These are phyloP conservation scores for Leptoclinus maculatus DNA, from an alignment of 2,797 vertebrate species.

Conservation along the genomic window DNA sequence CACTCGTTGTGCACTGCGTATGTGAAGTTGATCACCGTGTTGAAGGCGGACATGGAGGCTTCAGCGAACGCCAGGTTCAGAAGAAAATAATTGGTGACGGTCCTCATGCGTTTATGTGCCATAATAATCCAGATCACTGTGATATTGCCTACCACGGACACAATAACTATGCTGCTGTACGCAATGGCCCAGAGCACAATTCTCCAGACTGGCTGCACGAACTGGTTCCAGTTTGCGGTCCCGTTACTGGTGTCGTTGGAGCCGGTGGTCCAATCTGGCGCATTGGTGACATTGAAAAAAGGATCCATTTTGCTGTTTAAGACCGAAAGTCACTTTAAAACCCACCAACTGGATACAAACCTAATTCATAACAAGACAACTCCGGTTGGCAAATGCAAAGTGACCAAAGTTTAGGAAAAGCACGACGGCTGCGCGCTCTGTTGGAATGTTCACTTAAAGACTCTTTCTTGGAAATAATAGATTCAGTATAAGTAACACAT, in stretches of 20 bases:
- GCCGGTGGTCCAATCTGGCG: slow-evolving; percentile 57
- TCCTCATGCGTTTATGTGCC: slow-evolving; percentile 96
- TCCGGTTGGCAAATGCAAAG: not conserved
- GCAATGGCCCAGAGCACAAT: slow-evolving; percentile 94
- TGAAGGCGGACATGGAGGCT: slow-evolving; percentile 96
- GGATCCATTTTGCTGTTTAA: slow-evolving; percentile 75
- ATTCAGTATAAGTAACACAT: not conserved
- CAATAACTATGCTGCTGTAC: slow-evolving; percentile 91
- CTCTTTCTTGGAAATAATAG: not conserved
- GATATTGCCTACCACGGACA: slow-evolving; percentile 92
- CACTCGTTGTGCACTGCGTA: slow-evolving; percentile 95
- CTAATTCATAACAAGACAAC: not conserved
- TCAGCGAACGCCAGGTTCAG: slow-evolving; percentile 96
- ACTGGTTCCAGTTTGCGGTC: slow-evolving; percentile 86
- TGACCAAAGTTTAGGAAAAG: slow-evolving; percentile 32
- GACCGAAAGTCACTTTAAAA: slow-evolving; percentile 3
- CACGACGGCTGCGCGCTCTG: not conserved
- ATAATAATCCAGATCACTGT: slow-evolving; percentile 98
- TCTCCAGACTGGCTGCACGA: slow-evolving; percentile 93
- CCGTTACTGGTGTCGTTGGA: slow-evolving; percentile 78
- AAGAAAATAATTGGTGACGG: slow-evolving; percentile 97
- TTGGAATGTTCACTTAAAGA: slow-evolving; percentile 2
- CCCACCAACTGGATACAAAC: not conserved
- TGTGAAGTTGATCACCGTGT: slow-evolving; percentile 96
- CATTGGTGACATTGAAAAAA: slow-evolving; percentile 69